Evolutionary conservation across 1,140 invertebrate genomes (phyloP).

Genomic region (Megathymus violae): DNA sequence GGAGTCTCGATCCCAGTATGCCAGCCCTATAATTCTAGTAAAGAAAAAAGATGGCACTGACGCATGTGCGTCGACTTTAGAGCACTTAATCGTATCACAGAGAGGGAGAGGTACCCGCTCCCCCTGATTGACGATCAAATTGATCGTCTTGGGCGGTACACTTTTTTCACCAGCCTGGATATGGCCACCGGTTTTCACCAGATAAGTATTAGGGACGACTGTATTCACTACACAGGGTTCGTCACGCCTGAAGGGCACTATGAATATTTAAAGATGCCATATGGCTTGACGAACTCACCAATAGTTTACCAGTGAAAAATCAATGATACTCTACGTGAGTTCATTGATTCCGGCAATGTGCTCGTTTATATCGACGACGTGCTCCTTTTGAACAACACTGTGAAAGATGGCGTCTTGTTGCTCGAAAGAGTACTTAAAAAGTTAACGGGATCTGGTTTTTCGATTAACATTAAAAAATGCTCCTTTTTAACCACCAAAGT

Average conservation of each 20-base stretch:
- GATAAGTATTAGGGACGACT: no score
- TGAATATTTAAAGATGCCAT: slow-evolving; percentile 3
- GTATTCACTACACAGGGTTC: no score
- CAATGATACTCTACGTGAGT: neutral
- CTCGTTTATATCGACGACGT: slow-evolving; percentile 13
- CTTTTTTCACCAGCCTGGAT: slow-evolving; percentile 2
- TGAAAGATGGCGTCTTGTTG: neutral
- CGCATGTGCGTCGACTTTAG: neutral
- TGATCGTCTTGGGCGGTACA: neutral
- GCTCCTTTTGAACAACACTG: neutral
- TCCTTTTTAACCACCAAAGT: slow-evolving; percentile 4
- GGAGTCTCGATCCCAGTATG: neutral
- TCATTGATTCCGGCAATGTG: neutral
- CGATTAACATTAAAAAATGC: slow-evolving; percentile 4
- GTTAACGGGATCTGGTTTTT: neutral
- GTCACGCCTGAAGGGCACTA: slow-evolving; percentile 4
- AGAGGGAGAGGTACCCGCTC: no score
- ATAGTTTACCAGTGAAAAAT: slow-evolving; percentile 3
- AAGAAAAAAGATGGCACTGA: neutral
- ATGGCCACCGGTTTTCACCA: no score
- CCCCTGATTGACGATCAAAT: no score
- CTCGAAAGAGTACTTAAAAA: neutral
- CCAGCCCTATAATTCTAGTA: slow-evolving; percentile 2
- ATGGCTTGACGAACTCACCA: slow-evolving; percentile 5
- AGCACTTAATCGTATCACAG: neutral